A percentile compares a stretch with the other conserved stretches of the same genome.
These are phyloP conservation scores for Boulengeromyrus knoepffleri DNA, from an alignment of 2,113 vertebrate species.

Conservation along the genomic window DNA sequence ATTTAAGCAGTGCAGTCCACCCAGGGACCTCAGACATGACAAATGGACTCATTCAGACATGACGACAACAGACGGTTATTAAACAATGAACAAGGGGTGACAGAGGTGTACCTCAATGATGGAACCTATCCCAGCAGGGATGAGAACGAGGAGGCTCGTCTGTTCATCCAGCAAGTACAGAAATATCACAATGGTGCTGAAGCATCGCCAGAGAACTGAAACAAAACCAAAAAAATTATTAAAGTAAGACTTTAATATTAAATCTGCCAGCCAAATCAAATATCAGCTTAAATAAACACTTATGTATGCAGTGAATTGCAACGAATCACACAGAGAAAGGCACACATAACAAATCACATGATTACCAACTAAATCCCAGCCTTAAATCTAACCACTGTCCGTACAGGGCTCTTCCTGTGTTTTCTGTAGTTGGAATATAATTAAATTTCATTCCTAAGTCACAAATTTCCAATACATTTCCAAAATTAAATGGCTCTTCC, in stretches of 20 bases:
- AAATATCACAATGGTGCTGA: constrained; percentile 95
- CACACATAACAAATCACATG: background rate
- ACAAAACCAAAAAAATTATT: background rate
- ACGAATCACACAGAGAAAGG: background rate
- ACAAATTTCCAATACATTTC: background rate
- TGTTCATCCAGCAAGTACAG: constrained; percentile 94
- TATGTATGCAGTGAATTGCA: background rate
- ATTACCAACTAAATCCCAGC: background rate
- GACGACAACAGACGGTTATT: background rate
- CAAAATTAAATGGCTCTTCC: background rate
- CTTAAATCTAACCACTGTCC: background rate
- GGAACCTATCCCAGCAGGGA: constrained; percentile 86
- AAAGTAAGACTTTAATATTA: background rate
- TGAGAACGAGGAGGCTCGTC: constrained; percentile 88
- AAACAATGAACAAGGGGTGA: background rate
- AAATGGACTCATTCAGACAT: background rate
- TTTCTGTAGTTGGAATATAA: background rate
- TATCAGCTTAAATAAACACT: background rate
- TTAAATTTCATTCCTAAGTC: background rate
- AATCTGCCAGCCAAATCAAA: background rate
- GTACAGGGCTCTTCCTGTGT: background rate
- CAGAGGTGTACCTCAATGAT: constrained; percentile 77
- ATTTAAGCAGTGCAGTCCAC: background rate
- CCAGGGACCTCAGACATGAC: background rate
- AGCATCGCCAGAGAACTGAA: constrained; percentile 89